Conservation (phyloP, 2,888 invertebrate genomes). For the Plebejus anna region DNA sequence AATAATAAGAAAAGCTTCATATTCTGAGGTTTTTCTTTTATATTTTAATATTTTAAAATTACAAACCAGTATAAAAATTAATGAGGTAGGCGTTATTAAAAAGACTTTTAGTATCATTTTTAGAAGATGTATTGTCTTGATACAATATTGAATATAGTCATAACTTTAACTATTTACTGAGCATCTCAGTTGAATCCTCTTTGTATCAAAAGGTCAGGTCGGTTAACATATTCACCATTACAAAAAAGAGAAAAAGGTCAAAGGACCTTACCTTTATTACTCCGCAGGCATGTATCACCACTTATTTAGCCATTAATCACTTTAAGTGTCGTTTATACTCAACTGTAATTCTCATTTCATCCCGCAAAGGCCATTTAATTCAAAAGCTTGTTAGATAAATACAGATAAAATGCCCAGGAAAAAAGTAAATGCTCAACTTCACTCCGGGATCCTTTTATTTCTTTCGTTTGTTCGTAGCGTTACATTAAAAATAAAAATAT, state of each 20-base stretch:
- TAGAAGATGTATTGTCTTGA: background rate
- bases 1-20: slow-evolving; percentile 9
- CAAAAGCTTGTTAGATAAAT: slow-evolving; percentile 20
- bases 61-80: background rate
- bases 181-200: background rate
- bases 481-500: slow-evolving; percentile 32
- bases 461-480: slow-evolving; percentile 9
- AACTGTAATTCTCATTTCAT: slow-evolving; percentile 16
- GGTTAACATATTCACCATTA: background rate
- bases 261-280: slow-evolving; percentile 2
- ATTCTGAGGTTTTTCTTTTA: background rate
- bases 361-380: slow-evolving; percentile 14
- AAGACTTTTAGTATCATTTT: background rate
- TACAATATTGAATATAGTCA: background rate
- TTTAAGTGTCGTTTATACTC: slow-evolving; percentile 6
- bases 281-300: background rate
- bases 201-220: background rate
- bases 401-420: slow-evolving; percentile 22
- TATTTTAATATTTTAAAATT: background rate
- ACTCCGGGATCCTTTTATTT: slow-evolving; percentile 12
- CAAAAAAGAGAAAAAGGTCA: background rate
- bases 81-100: background rate
- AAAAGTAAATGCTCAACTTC: slow-evolving; percentile 6
- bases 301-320: background rate
- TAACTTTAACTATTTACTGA: background rate